phyloP scores from a whole-genome alignment of 2,113 vertebrate genomes.

The Fregetta grallaria region DNA sequence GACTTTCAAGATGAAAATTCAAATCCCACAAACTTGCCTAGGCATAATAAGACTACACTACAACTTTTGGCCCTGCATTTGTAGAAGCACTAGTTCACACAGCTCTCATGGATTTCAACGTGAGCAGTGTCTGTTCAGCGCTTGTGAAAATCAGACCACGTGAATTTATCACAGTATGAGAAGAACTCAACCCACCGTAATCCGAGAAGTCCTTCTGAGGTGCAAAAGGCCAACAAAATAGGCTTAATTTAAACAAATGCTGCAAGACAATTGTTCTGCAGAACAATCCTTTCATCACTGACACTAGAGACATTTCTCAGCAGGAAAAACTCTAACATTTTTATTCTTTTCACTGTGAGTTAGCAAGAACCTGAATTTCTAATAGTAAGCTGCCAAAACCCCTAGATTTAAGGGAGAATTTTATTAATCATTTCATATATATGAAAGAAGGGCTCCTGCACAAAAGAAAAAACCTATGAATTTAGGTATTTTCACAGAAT shows the following conservation, averaged over 20 bases:
- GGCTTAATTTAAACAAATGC: conserved; percentile 16
- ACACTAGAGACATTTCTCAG: not conserved
- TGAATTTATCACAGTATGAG: not conserved
- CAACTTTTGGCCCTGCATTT: not conserved
- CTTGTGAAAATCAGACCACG: not conserved
- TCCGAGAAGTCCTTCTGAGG: not conserved
- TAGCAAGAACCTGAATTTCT: conserved; percentile 10
- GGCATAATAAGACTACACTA: no score
- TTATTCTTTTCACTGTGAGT: not conserved
- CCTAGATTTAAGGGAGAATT: not conserved
- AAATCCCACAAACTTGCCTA: not conserved
- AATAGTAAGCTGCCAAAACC: not conserved
- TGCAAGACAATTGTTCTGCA: not conserved
- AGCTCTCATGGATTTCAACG: not conserved
- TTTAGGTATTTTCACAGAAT: not conserved
- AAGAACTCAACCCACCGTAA: not conserved
- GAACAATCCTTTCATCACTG: not conserved
- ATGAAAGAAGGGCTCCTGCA: not conserved
- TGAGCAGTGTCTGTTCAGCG: not conserved
- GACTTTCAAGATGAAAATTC: not conserved
- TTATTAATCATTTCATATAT: not conserved
- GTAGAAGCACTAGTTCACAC: not conserved
- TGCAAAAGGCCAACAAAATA: not conserved
- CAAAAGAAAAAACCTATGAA: not conserved
- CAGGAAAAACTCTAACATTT: not conserved